Conservation (phyloP, 2,888 invertebrate genomes). For the Leptothorax acervorum region DNA sequence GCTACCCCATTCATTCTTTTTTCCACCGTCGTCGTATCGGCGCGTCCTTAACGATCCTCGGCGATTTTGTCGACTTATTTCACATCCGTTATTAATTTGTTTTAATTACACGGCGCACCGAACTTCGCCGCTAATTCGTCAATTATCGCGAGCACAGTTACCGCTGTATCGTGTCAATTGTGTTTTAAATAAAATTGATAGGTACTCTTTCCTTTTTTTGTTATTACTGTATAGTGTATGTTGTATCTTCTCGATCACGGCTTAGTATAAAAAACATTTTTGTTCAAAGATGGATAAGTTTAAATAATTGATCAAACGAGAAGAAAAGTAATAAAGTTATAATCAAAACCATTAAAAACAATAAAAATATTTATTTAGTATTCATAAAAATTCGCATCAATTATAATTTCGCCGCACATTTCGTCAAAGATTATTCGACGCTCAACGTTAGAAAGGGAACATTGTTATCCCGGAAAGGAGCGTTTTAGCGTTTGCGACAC, state of each 20-base stretch:
- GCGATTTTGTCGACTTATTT: constrained; percentile 71
- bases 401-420: not conserved
- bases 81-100: constrained; percentile 81
- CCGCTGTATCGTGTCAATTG: constrained; percentile 54
- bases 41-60: constrained; percentile 56
- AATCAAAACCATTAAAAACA: too few species aligned
- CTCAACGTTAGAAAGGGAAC: not conserved
- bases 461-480: not conserved
- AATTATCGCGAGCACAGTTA: constrained; percentile 78
- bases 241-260: not conserved
- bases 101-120: constrained; percentile 78
- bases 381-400: not conserved
- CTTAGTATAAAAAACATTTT: not conserved
- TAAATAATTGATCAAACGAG: too few species aligned
- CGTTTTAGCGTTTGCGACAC: not conserved
- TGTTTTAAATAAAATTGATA: not conserved
- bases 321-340: too few species aligned
- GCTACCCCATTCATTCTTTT: constrained; percentile 19
- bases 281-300: not conserved
- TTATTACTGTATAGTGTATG: not conserved
- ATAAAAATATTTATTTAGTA: too few species aligned
- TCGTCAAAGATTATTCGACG: not conserved
- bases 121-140: constrained; percentile 78
- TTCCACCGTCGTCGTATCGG: constrained; percentile 23
- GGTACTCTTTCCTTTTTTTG: not conserved